These are phyloP conservation scores for Nephrotoma appendiculata DNA, from an alignment of 2,888 invertebrate species.

Conservation along the genomic window DNA sequence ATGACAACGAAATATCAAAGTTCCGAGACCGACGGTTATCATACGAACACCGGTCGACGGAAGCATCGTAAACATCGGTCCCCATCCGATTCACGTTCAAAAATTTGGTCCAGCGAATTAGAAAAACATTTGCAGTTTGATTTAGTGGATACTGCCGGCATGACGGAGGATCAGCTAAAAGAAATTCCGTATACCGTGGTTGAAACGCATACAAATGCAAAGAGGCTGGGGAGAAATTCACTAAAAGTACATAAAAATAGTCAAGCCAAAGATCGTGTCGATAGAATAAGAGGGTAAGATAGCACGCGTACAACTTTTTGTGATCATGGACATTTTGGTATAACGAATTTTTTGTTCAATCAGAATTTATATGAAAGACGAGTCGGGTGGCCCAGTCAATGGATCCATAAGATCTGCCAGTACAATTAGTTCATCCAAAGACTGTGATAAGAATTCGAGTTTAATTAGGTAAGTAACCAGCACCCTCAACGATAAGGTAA, in stretches of 20 bases:
- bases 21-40: constrained; percentile 39
- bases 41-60: constrained; percentile 23
- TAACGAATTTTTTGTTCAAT: not conserved
- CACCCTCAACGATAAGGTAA: no score
- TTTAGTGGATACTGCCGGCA: constrained; percentile 74
- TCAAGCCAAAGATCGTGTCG: constrained; percentile 31
- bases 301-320: not conserved
- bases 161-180: constrained; percentile 72
- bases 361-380: constrained; percentile 4
- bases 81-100: constrained; percentile 52
- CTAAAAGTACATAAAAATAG: constrained; percentile 32
- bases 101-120: constrained; percentile 59
- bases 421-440: constrained; percentile 40
- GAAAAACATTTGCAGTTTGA: constrained; percentile 80
- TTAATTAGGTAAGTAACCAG: constrained; percentile 25
- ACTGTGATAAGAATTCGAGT: constrained; percentile 37
- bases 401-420: constrained; percentile 47
- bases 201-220: constrained; percentile 39
- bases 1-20: constrained; percentile 30
- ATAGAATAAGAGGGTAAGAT: constrained; percentile 32
- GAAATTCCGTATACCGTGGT: constrained; percentile 84
- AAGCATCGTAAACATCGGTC: constrained; percentile 49
- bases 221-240: constrained; percentile 27
- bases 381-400: constrained; percentile 14
- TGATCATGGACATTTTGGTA: not conserved